Base-by-base conservation (phyloP, 2,797 vertebrate genomes). In the Poeciliopsis infans region DNA sequence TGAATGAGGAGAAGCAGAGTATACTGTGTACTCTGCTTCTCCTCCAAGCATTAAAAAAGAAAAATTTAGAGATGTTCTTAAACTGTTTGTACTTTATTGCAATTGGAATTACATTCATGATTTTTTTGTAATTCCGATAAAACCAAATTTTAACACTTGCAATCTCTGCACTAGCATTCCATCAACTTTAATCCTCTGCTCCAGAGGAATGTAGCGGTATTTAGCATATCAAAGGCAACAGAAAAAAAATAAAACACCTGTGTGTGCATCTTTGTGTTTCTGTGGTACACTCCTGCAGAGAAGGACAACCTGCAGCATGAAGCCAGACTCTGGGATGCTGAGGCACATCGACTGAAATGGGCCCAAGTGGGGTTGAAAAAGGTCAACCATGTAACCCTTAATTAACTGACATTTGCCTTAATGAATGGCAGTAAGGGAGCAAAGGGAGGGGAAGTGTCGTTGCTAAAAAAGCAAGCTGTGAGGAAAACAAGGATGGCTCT, bases 351-450 rank as follows among this genome's bases (percentile, higher is more conserved):
- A 74, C 85, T 53, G 70, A 64, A 39, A 28, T 5, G 23, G 75
- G 83, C 79, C 70, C 82, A 83, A 84, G 80, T 53, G 84, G 79
- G 72, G 83, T 83, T 71, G 75, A 83, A 90, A 94, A 95, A 95
- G 93, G 94, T 94, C 90, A 77, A 72, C 59, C 72, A 7, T 95
- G 94, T 93, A 91, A 87, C 70, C 81, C 91, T 90, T 95, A 95
- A 95, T 95, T 94, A 94, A 93, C 81, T 95, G 94, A 93, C 94
- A 96, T 95, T 95, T 94, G 83, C 89, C 89, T 95, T 92, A 94
- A 93, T 92, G 83, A 81, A 77, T 66, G 82, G 69, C 83, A 51
- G 71, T 43, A 28, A 72, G 76, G 74, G 72, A 72, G 79, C 59
- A 76, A 61, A 43, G 49, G 79, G 79, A 76, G 70, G 84, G 84